Evolutionary conservation across 1,140 invertebrate species (phyloP), one percentile per base, ranked within the genome.

Genomic region (Rhagoletis zephyria): DNA sequence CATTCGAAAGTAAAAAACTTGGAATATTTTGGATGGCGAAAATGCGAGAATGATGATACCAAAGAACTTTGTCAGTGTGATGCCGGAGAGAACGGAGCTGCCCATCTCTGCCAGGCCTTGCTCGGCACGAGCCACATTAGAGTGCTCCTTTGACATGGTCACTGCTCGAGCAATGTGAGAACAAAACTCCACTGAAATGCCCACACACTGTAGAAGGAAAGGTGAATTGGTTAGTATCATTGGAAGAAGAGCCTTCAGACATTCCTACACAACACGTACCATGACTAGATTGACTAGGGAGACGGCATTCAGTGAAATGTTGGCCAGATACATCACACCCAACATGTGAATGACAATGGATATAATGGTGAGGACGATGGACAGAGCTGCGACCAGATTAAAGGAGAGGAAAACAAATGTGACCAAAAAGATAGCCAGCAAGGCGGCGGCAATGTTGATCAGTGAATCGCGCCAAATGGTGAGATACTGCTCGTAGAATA

Each of bases 1-100:
- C 98, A 99, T 99, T 90, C 96, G 94, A 93, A 99, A 99, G 92
- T 98, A 99, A 90, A 98, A 99, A 65, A 99, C 95, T 93, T 97
- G 95, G 90, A 99, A 98, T 30, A 99, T 96, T 93, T 97, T 96
- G 1, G 97, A 98, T 89, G 98, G 97, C 0, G 98, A 97, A 92
- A 99, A 98, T 0, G 96, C 97, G 88, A 99, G 92, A 1, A 99
- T 96, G 0, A 96, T 93, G 87, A 99, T 97, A 60, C 98, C 98
- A 16, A 95, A 96, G 89, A 99, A 96, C 93, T 99, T 99, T 0
- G 98, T 99, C 14, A 99, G 93, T 1, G 98, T 99, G 51, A 99
- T 99, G 63, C 98, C 98, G 87, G 97, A 97, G 2, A 99, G 94
- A 3, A 98, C 96, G 94, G 97, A 94, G 89, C 96, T 96, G 63